Evolutionary conservation across 2,888 invertebrate species (phyloP).

Genomic region (Vesta saturnalis): DNA sequence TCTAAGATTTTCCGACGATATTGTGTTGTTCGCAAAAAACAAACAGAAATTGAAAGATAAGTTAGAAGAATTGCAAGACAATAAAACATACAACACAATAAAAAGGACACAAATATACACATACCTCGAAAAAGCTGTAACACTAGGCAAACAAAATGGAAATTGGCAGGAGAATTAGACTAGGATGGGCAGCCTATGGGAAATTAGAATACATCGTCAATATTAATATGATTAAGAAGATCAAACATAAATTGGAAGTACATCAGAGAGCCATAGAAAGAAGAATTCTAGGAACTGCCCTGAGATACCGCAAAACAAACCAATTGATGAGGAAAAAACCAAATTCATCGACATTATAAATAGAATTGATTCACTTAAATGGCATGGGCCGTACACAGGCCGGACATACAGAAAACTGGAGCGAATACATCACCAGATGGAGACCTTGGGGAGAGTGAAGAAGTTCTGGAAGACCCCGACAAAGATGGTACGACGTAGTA

Average conservation of each 20-base stretch:
- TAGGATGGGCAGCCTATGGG: neutral
- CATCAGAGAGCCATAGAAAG: neutral
- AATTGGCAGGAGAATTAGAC: neutral
- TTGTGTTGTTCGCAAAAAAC: neutral
- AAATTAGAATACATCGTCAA: neutral
- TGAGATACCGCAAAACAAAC: neutral
- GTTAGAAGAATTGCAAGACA: neutral
- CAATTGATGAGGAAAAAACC: neutral
- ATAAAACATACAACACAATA: neutral
- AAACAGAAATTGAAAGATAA: neutral
- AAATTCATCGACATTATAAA: neutral
- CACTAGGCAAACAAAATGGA: neutral
- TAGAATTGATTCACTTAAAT: neutral
- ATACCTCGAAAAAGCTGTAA: neutral
- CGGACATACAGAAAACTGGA: neutral
- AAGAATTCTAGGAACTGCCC: neutral
- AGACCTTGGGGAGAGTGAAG: neutral
- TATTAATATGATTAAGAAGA: neutral
- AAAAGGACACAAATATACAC: neutral
- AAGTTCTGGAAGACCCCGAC: neutral
- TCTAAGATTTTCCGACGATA: neutral
- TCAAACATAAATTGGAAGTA: neutral
- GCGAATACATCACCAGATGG: neutral
- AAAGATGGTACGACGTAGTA: neutral
- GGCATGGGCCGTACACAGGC: neutral